Base-by-base conservation (phyloP, 2,797 vertebrate species). In the Pseudopleuronectes americanus region DNA sequence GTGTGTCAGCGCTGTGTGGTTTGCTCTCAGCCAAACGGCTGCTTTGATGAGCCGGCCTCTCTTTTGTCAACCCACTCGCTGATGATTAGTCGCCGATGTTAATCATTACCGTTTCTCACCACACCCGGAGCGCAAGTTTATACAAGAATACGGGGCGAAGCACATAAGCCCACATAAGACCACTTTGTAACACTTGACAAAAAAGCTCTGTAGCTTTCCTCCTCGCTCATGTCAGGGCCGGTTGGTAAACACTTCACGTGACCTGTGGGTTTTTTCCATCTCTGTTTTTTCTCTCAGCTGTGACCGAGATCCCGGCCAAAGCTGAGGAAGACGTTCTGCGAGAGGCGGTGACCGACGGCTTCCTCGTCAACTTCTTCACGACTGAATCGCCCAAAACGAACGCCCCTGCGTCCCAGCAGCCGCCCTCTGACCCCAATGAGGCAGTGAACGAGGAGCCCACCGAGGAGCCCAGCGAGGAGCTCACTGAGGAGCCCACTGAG, bases 291-390 rank as follows among this genome's bases (percentile, higher is more conserved):
- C 7, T 78, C 59, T 8, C 58, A 91, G 92, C 43, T 31, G 59
- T 66, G 57, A 81, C 79, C 66, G 73, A 81, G 60, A 55, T 53
- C 1, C 58, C 71, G 3, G 9, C 4, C 9, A 54, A 62, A 22
- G 16, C n/a, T 13, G 83, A 90, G 22, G 82, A 84, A 9, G 87
- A 89, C 0, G 21, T 90, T 52, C 13, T 90, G 9, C 5, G 62
- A 17, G 91, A 93, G 64, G 87, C 71, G 1, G 19, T 59, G 48
- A 90, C 62, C 0, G 94, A 94, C 0, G 92, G 85, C 0, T 93
- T 90, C 63, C 64, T 93, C 1, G 22, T 92, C 19, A 47, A 82
- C 3, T 2, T 0, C 4, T 14, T 10, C 73, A 56, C 76, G 9
- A 75, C 67, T 13, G 24, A 81, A 45, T 45, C 48, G n/a, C 60